phyloP scores from a whole-genome alignment of 2,888 invertebrate species.

The Apoda limacodes region DNA sequence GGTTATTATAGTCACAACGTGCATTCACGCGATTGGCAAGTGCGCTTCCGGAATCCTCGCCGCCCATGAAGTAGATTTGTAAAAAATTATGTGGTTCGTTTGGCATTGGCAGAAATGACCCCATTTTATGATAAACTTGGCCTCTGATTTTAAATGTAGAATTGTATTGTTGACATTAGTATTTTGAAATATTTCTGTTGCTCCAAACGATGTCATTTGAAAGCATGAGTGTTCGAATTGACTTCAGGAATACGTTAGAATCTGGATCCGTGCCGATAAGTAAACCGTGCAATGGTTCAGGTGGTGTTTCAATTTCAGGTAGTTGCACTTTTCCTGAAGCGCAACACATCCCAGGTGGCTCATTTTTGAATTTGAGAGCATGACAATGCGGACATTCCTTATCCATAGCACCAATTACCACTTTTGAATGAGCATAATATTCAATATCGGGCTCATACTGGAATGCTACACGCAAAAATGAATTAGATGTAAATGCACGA shows the following conservation, averaged over 20 bases:
- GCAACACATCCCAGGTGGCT: slow-evolving; percentile 13
- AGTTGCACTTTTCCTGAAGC: slow-evolving; percentile 15
- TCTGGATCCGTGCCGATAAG: slow-evolving; percentile 17
- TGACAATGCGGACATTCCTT: slow-evolving; percentile 18
- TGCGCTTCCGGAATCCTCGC: slow-evolving; percentile 17
- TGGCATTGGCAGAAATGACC: slow-evolving; percentile 20
- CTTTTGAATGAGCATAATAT: slow-evolving; percentile 19
- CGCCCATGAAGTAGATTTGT: slow-evolving; percentile 19
- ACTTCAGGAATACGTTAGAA: slow-evolving; percentile 13
- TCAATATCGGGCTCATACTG: slow-evolving; percentile 18
- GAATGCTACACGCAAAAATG: slow-evolving; percentile 17
- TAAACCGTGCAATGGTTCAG: slow-evolving; percentile 18
- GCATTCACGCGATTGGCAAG: slow-evolving; percentile 24
- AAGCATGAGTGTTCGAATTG: slow-evolving; percentile 14
- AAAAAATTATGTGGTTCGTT: slow-evolving; percentile 17
- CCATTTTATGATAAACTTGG: slow-evolving; percentile 20
- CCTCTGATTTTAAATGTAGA: slow-evolving; percentile 19
- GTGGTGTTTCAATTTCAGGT: slow-evolving; percentile 17
- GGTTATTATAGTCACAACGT: slow-evolving; percentile 17
- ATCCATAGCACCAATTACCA: slow-evolving; percentile 18
- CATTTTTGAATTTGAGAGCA: slow-evolving; percentile 17
- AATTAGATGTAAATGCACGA: slow-evolving; percentile 17
- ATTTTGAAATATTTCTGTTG: slow-evolving; percentile 16
- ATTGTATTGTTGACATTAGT: slow-evolving; percentile 15
- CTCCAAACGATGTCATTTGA: slow-evolving; percentile 20